phyloP scores from a whole-genome alignment of 1,140 invertebrate genomes.

The Apis cerana region DNA sequence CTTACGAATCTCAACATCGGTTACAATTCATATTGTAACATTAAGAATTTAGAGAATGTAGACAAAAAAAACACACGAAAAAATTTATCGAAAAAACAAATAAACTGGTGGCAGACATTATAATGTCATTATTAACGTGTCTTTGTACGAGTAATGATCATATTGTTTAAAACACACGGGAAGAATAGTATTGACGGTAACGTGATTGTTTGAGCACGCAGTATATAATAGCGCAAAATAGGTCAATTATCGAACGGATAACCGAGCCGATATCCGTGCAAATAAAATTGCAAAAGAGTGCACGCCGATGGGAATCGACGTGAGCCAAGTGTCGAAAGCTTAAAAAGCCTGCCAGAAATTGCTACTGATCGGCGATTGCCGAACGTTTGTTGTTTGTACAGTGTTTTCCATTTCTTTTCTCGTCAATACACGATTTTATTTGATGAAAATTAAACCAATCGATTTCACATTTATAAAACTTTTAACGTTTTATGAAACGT shows the following conservation, averaged over 20 bases:
- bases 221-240: constrained; percentile 6
- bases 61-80: background rate
- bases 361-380: constrained; percentile 8
- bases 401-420: background rate
- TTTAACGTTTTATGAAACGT: no score
- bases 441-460: no score
- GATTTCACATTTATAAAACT: no score
- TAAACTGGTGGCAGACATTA: background rate
- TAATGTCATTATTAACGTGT: no score
- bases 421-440: background rate
- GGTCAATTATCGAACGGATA: constrained; percentile 23
- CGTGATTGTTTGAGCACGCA: background rate
- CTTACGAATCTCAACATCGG: no score
- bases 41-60: no score
- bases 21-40: background rate
- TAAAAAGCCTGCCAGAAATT: constrained; percentile 18
- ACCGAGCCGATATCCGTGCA: constrained; percentile 17
- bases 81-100: background rate
- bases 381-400: background rate
- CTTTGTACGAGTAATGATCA: background rate
- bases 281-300: constrained; percentile 40
- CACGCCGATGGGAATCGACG: background rate
- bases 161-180: background rate
- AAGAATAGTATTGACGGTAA: background rate
- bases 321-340: constrained; percentile 30